Base-by-base conservation (phyloP, 2,113 vertebrate genomes). In the Donacobius atricapilla region DNA sequence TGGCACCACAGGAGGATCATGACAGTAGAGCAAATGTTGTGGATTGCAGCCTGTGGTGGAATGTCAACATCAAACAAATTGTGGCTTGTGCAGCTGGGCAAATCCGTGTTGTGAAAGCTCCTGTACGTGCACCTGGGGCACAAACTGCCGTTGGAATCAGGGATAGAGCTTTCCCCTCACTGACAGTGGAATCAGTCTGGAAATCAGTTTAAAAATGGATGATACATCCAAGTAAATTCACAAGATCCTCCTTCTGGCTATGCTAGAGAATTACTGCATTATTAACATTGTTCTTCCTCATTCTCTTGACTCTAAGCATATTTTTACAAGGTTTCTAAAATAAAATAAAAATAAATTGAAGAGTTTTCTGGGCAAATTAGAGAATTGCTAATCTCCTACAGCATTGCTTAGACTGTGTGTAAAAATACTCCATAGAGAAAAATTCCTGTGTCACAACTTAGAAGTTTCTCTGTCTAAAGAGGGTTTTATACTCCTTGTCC, bases 101-200 rank as follows among this genome's bases (percentile, higher is more conserved):
- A 31, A 78, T 50, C 35, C 1, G 0, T 20, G 22, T 68, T 80
- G n/a, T 33, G 57, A 61, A 68, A 79, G 56, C 40, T 70, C 7
- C 72, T 33, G 15, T 6, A 11, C 0, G 4, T 58, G 60, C 21
- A 22, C 5, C 5, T 23, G 10, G 54, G 11, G 23, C 68, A 7
- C 33, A 51, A 31, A 48, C 53, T 61, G 69, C 23, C 28, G 4
- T 8, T 42, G 47, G 39, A 51, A 45, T 20, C 17, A 23, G 48
- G 53, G 21, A 16, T 69, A 19, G 23, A 70, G 45, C 37, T 61
- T 64, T 37, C 8, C n/a, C 37, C 23, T 27, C 35, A 23, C 60
- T 33, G 44, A 20, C 3, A 24, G 23, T 3, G 51, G 31, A 44
- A 45, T 6, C 21, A n/a, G n/a, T 7, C 73, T 72, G 61, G 18